Base-by-base conservation (phyloP, 2,888 invertebrate species). In the Drosophila meridiana region DNA sequence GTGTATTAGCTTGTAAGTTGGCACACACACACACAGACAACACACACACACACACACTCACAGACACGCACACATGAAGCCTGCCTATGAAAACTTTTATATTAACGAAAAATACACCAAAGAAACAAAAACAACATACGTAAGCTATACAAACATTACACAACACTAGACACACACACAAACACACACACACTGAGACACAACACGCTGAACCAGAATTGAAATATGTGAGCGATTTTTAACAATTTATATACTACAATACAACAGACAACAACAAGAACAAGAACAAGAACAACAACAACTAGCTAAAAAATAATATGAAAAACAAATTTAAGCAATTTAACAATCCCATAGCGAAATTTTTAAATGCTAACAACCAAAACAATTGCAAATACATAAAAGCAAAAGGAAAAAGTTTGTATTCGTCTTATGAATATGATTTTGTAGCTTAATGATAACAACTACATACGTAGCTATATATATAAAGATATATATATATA, bases 321-420 rank as follows among this genome's bases (percentile, higher is more conserved):
- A 65, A 45, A 66, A 70, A 50, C 38, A 61, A 73, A 70, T 63
- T 61, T 75, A 89, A 81, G 89, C 89, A 85, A 87, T 82, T 85
- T 77, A 85, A 89, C 89, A 89, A 85, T 89, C 89, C 89, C 85
- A 83, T 85, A 85, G 89, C 87, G 68, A 89, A 85, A 85, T 89
- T 89, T 89, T 88, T 69, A 84, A 80, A 73, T 63, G 81, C 81
- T 81, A 77, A 73, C 59, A 72, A 57, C 65, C 62, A 69, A 38
- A 64, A 75, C 64, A 74, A 63, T 82, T 85, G 73, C 82, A 79
- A 68, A 66, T 66, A 68, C 72, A 57, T 47, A 73, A 71, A 63
- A 66, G 52, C 71, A 59, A 83, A 60, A 57, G 78, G 62, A 63
- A 48, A 75, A 76, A 34, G 38, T 78, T 80, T 80, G 78, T 79